Evolutionary conservation across 2,797 vertebrate species (phyloP).

Genomic region (Distichodus sexfasciatus): DNA sequence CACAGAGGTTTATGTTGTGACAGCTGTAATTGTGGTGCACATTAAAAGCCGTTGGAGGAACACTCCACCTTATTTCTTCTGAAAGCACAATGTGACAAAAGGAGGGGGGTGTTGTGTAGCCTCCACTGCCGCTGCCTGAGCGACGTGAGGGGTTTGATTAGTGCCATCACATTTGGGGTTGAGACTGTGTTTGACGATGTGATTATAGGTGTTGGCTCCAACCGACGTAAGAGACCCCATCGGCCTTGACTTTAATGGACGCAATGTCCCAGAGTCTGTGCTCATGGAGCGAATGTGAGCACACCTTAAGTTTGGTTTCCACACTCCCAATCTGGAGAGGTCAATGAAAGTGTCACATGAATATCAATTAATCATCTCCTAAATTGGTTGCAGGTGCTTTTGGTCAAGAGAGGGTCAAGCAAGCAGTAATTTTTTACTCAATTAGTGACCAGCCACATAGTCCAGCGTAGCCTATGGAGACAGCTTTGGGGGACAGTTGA

Average conservation of each 20-base stretch:
- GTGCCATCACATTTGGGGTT: slow-evolving; percentile 58
- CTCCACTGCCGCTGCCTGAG: slow-evolving; percentile 50
- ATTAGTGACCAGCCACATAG: slow-evolving; percentile 42
- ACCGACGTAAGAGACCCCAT: slow-evolving; percentile 23
- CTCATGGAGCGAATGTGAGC: not conserved
- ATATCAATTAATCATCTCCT: slow-evolving; percentile 52
- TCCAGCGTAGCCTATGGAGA: slow-evolving; percentile 40
- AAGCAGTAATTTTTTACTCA: slow-evolving; percentile 48
- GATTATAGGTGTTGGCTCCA: slow-evolving; percentile 69
- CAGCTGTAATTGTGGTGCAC: slow-evolving; percentile 81
- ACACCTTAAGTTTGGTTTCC: slow-evolving; percentile 36
- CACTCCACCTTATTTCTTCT: slow-evolving; percentile 64
- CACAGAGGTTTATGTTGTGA: slow-evolving; percentile 71
- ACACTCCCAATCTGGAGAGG: slow-evolving; percentile 25
- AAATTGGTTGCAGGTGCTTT: slow-evolving; percentile 52
- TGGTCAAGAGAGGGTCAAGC: slow-evolving; percentile 53
- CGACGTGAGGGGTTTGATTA: slow-evolving; percentile 65
- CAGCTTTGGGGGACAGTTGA: not conserved
- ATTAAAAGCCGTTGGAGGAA: slow-evolving; percentile 78
- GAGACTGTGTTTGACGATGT: slow-evolving; percentile 68
- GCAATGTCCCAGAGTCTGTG: not conserved
- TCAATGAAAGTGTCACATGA: slow-evolving; percentile 53
- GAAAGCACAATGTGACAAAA: slow-evolving; percentile 47
- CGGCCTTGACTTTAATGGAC: slow-evolving; percentile 32
- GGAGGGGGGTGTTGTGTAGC: slow-evolving; percentile 58